Conservation (phyloP, 1,140 invertebrate species). For the Triops longicaudatus region DNA sequence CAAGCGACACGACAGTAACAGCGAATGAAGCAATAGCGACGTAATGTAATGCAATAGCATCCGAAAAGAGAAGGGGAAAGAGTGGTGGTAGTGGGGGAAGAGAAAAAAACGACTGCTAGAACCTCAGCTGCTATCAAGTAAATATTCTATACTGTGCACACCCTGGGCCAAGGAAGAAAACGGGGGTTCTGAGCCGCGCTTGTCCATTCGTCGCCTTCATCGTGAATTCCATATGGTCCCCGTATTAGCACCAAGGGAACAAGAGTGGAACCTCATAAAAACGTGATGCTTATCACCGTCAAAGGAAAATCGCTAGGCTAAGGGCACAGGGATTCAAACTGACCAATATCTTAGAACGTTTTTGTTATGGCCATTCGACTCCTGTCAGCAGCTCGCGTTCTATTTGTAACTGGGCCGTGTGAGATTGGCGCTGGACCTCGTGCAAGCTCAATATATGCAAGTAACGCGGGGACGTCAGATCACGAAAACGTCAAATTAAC, state of each 20-base stretch:
- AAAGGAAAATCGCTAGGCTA: background rate
- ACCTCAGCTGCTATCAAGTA: background rate
- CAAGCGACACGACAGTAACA: background rate
- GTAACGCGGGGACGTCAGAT: background rate
- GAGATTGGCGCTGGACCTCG: background rate
- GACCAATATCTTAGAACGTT: background rate
- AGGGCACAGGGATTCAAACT: background rate
- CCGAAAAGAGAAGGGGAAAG: background rate
- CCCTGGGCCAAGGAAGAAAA: background rate
- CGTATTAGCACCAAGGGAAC: slow-evolving; percentile 6
- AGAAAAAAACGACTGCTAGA: background rate
- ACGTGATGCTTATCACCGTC: slow-evolving; percentile 1
- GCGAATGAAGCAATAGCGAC: background rate
- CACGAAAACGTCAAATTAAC: background rate
- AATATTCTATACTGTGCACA: background rate
- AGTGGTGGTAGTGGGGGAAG: too few relatives aligned
- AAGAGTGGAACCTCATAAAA: background rate
- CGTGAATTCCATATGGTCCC: slow-evolving; percentile 2
- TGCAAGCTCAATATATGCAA: too few relatives aligned
- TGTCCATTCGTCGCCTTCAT: background rate
- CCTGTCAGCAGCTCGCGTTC: background rate
- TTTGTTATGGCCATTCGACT: background rate
- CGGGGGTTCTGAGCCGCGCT: background rate
- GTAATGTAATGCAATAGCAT: background rate
- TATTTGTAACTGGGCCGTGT: background rate